Evolutionary conservation across 92 coral and sea anemone species (phyloP), one percentile per base, ranked within the genome.

Genomic region (Siderastrea radians): DNA sequence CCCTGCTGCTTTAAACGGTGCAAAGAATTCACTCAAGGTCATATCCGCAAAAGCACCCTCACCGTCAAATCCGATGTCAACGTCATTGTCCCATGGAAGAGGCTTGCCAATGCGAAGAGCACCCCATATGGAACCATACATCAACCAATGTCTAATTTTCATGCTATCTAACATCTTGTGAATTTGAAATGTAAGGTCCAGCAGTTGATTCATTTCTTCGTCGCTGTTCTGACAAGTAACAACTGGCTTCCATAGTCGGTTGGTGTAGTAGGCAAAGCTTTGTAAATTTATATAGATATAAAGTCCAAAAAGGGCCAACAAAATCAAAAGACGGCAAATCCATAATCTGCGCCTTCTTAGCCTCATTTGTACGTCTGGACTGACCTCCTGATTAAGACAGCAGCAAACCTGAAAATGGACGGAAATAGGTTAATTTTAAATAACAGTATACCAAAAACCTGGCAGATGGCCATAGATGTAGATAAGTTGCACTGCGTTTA

Each of bases 51-150:
- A 94, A 50, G 79, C 78, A 5, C 80, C 80, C 55, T 88, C 88
- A 6, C 95, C 95, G 48, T 90, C 80, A 75, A 94, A 76, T 61
- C 96, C 94, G 17, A 94, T 85, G 80, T 94, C 96, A 2, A 94
- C 95, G 58, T 94, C 96, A 50, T 94, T 84, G 64, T 94, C 96
- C 96, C 96, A 94, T 5, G 96, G 93, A 5, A 94, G 88, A 4
- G 96, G 96, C 16, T 79, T 94, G 54, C 90, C 87, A 3, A 82
- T 72, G 7, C 96, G 93, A n/a, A 44, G 81, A 1, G 96, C 96
- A n/a, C 96, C 96, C 86, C 89, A 89, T 5, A 94, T 81, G 8
- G 96, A 94, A 3, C 96, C 96, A 79, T 94, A 94, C 95, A 91
- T 89, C 19, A 94, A 63, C 96, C 96, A 94, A 71, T 94, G 96